A percentile compares a stretch with the other conserved stretches of the same genome.
These are phyloP conservation scores for Boloria selene DNA, from an alignment of 2,888 invertebrate species.

Conservation along the genomic window DNA sequence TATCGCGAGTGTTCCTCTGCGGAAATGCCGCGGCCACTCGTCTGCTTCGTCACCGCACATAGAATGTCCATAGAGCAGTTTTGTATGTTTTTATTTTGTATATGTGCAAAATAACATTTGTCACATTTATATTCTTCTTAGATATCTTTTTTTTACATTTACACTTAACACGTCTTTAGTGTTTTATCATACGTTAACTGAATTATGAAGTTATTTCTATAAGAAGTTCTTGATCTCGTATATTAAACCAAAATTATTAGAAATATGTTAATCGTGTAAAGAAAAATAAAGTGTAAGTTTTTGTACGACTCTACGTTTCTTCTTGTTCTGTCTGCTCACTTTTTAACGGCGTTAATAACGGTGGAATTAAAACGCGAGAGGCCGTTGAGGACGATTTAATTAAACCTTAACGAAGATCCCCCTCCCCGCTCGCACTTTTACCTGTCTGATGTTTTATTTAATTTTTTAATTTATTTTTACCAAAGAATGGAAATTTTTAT, in stretches of 20 bases:
- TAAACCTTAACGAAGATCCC: constrained; percentile 80
- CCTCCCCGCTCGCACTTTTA: constrained; percentile 52
- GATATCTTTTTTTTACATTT: no score
- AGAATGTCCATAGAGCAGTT: constrained; percentile 46
- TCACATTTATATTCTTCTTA: no score
- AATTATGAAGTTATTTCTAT: no score
- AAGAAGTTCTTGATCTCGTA: no score
- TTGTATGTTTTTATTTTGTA: not conserved
- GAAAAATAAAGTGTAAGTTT: not conserved
- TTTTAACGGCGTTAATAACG: constrained; percentile 83
- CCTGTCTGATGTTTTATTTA: constrained; percentile 72
- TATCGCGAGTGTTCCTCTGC: constrained; percentile 68
- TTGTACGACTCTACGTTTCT: constrained; percentile 45
- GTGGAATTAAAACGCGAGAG: constrained; percentile 82
- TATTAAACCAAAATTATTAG: no score
- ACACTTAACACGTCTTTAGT: no score
- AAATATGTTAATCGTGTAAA: no score
- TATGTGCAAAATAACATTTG: not conserved
- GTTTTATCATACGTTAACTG: no score
- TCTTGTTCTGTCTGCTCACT: constrained; percentile 62
- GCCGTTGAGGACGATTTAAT: constrained; percentile 81
- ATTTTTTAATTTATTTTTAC: constrained; percentile 64
- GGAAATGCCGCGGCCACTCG: constrained; percentile 75
- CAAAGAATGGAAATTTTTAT: constrained; percentile 21
- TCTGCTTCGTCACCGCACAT: constrained; percentile 44